Conservation (phyloP, 2,113 vertebrate species). For the Cynocephalus volans region DNA sequence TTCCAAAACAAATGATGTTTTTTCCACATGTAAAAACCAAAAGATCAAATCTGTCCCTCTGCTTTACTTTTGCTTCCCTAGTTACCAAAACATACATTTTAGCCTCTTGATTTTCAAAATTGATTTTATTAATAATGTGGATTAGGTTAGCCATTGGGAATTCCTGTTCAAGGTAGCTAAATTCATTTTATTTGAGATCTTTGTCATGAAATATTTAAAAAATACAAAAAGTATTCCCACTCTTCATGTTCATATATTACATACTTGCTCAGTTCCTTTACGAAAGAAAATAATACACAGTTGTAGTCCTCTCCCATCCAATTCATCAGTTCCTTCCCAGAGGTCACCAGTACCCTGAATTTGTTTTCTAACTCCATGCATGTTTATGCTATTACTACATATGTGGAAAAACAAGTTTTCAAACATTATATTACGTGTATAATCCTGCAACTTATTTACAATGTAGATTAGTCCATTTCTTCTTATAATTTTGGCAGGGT, state of each 20-base stretch:
- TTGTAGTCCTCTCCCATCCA: not conserved
- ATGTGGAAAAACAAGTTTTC: not conserved
- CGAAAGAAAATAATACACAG: not conserved
- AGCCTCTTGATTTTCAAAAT: conserved; percentile 36
- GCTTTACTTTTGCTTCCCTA: conserved; percentile 30
- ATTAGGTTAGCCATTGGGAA: not conserved
- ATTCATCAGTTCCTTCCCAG: not conserved
- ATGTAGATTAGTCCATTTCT: not conserved
- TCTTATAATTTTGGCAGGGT: not conserved
- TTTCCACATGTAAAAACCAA: conserved; percentile 1
- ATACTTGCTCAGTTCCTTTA: not conserved
- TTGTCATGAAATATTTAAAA: conserved; percentile 23
- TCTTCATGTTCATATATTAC: not conserved
- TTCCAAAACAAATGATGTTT: not conserved
- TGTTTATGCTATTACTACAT: not conserved
- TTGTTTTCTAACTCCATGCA: not conserved
- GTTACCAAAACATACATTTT: not conserved
- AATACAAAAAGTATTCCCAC: not conserved
- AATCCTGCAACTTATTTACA: not conserved
- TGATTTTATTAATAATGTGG: not conserved
- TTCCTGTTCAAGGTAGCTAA: not conserved
- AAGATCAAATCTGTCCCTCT: not conserved
- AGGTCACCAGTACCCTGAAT: not conserved
- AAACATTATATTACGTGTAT: not conserved
- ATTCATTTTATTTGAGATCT: conserved; percentile 48